A percentile compares a stretch with the other conserved stretches of the same genome.
Conservation (phyloP, 2,888 invertebrate species). For the Macrophya annulata region DNA sequence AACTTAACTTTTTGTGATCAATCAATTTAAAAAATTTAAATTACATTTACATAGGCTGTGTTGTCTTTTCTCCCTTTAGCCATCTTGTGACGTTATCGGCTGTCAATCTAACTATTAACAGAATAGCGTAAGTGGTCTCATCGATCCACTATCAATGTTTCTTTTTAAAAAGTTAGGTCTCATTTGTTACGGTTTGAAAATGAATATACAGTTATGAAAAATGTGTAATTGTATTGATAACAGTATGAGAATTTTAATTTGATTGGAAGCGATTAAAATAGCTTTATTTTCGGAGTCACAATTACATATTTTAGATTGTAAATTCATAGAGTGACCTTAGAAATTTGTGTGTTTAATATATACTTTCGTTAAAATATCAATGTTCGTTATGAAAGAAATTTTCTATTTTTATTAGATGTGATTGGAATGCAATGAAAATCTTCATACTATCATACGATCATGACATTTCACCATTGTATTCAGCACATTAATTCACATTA, state of each 20-base stretch:
- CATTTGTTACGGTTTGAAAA: slow-evolving; percentile 55
- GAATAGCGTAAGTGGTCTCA: slow-evolving; percentile 92
- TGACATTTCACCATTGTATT: slow-evolving; percentile 66
- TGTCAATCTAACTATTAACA: slow-evolving; percentile 95
- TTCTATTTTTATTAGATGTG: slow-evolving; percentile 71
- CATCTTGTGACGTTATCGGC: slow-evolving; percentile 96
- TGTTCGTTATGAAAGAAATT: slow-evolving; percentile 63
- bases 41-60: slow-evolving; percentile 73
- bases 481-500: slow-evolving; percentile 56
- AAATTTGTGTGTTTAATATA: slow-evolving; percentile 54
- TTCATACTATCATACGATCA: slow-evolving; percentile 54
- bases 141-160: slow-evolving; percentile 77
- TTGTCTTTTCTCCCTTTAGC: slow-evolving; percentile 84
- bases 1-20: not conserved
- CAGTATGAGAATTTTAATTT: not conserved
- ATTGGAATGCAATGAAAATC: slow-evolving; percentile 71
- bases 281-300: not conserved
- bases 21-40: slow-evolving; percentile 60
- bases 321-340: slow-evolving; percentile 40
- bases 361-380: slow-evolving; percentile 61
- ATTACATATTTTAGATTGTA: slow-evolving; percentile 29
- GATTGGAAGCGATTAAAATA: not conserved
- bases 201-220: slow-evolving; percentile 70
- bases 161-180: slow-evolving; percentile 66
- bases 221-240: slow-evolving; percentile 30